Evolutionary conservation across 2,888 invertebrate species (phyloP), one percentile per base, ranked within the genome.

Genomic region (Agonopterix arenella): DNA sequence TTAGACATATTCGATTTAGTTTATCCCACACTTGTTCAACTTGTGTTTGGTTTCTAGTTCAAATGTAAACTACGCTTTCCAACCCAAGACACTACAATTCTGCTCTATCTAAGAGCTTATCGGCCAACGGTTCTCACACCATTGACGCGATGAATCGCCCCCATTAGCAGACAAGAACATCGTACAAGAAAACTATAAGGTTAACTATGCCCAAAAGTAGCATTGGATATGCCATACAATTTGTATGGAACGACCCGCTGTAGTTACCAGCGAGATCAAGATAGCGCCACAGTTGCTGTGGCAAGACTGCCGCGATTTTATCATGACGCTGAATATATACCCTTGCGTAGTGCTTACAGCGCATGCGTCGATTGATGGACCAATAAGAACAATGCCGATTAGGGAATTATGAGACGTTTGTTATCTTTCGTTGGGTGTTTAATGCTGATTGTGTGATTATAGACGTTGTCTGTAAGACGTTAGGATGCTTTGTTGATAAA

Each of bases 201-300:
- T 84, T 86, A 84, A 85, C 86, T 82, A 84, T 84, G 85, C 81
- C 86, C 86, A 85, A 86, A 84, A 84, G 74, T 73, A 84, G 84
- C 61, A 73, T 76, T 69, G 80, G 84, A 85, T 84, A 84, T 73
- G 80, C 81, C 79, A 82, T 82, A 86, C 86, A 88, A 88, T 86
- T 88, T 88, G 88, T 86, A 84, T 86, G 80, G 75, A 84, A 78
- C 81, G 83, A 82, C 79, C 81, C 68, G 79, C 70, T 66, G 73
- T 72, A 72, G 79, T 78, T 78, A 74, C 80, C 70, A 71, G 73
- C 69, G 55, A 59, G 81, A 86, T 86, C 80, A 66, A 81, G 88
- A 88, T 88, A 84, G 75, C 68, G 72, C 75, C 71, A 66, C 70
- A 64, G 77, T 69, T 70, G 77, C 83, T 64, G 73, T 73, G 69